Conservation (phyloP, 2,888 invertebrate genomes). For the Rhagonycha lutea region DNA sequence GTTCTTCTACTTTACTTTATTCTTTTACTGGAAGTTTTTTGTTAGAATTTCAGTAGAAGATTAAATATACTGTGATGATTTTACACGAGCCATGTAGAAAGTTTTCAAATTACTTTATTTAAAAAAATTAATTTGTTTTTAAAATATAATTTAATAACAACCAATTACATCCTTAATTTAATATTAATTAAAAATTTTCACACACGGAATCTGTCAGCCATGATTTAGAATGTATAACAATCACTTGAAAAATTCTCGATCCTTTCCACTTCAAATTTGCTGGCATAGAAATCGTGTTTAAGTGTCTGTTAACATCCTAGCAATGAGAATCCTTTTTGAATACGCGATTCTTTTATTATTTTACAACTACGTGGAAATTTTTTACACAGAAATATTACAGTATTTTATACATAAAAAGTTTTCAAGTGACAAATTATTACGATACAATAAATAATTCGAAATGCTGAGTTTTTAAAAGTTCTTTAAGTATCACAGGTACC, state of each 20-base stretch:
- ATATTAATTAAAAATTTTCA: background rate
- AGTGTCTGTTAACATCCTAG: conserved; percentile 44
- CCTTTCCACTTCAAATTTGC: conserved; percentile 48
- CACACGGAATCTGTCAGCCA: conserved; percentile 18
- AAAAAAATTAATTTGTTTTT: too few species aligned
- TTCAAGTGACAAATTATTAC: background rate
- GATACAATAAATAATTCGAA: background rate
- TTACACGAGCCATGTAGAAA: too few species aligned
- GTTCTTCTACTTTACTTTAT: too few species aligned
- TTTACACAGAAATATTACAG: background rate
- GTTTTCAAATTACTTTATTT: too few species aligned
- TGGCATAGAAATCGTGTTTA: conserved; percentile 50
- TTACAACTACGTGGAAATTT: background rate
- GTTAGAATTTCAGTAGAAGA: too few species aligned
- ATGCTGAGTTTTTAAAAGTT: background rate
- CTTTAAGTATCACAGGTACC: background rate
- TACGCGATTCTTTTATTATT: background rate
- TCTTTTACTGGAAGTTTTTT: too few species aligned
- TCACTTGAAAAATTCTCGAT: conserved; percentile 38
- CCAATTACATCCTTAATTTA: background rate
- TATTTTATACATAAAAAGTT: background rate
- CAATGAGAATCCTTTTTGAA: conserved; percentile 4
- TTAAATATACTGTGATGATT: too few species aligned
- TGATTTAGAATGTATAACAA: conserved; percentile 11
- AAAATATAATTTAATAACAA: too few species aligned